These are phyloP conservation scores for Dryobotodes eremita DNA, from an alignment of 2,888 invertebrate species.

Conservation along the genomic window DNA sequence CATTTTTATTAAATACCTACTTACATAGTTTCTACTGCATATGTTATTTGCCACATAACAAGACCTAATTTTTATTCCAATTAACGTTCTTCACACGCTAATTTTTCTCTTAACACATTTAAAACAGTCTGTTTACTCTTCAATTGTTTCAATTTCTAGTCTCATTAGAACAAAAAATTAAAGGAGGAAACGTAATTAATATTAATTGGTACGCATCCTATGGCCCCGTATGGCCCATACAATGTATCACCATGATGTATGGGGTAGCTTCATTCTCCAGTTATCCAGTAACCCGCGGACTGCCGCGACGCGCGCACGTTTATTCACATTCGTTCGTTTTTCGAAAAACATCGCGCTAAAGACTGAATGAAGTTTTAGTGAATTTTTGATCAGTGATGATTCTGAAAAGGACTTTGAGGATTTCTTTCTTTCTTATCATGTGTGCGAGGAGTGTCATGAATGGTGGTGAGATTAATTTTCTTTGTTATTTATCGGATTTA, in stretches of 20 bases:
- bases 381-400: conserved; percentile 78
- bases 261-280: conserved; percentile 64
- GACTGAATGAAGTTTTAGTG: conserved; percentile 65
- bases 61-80: conserved; percentile 42
- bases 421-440: conserved; percentile 77
- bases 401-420: conserved; percentile 77
- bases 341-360: conserved; percentile 59
- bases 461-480: conserved; percentile 77
- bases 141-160: conserved; percentile 64
- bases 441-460: conserved; percentile 80
- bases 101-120: conserved; percentile 45
- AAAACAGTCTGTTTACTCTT: conserved; percentile 61
- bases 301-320: conserved; percentile 72
- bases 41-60: conserved; percentile 2
- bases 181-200: conserved; percentile 65
- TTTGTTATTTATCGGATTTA: conserved; percentile 21
- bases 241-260: conserved; percentile 62
- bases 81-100: conserved; percentile 58
- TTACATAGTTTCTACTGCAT: background rate
- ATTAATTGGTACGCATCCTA: conserved; percentile 65
- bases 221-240: conserved; percentile 40
- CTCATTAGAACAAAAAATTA: conserved; percentile 64
- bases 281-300: conserved; percentile 75
- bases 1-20: background rate
- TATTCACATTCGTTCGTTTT: conserved; percentile 41